Base-by-base conservation (phyloP, 1,140 invertebrate species). In the Limonius californicus region DNA sequence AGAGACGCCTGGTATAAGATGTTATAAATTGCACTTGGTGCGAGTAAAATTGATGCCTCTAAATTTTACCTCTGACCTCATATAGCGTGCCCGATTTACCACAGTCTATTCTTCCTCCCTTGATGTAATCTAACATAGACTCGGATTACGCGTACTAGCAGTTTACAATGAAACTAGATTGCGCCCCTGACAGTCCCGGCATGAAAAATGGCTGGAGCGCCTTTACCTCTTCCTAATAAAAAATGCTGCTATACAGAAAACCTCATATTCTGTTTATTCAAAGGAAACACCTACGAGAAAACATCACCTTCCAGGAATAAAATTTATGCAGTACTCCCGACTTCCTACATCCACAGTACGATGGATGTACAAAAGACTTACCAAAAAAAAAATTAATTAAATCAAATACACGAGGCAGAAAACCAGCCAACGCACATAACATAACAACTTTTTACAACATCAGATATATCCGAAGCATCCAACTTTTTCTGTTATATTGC, bases 11-110 rank as follows among this genome's bases (percentile, higher is more conserved):
- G 54, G 30, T 57, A 61, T 60, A 66, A 66, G 64, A 66, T 63
- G 61, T 62, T 59, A 66, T 66, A 66, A 66, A 66, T 66, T 66
- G 61, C 61, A 66, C 61, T 66, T 39, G 64, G 61, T 59, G 57
- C 61, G 61, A 61, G 64, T 60, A 60, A 66, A 66, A 66, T 66
- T 66, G 64, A 66, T 66, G 61, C 61, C 20, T 59, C 56, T 54
- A 59, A 63, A 66, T 66, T 62, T 61, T 61, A 66, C 61, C 54
- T 58, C 59, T 63, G 64, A 66, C 64, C 64, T 53, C 57, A 63
- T 58, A 63, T 54, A 63, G 56, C 47, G 45, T 15, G 47, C 19
- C 53, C 57, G 56, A 63, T 63, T 58, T 54, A 45, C 56, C 56
- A 59, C 43, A 57, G 32, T 57, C 54, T 62, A 62, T 57, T 62